Conservation (phyloP, 2,113 vertebrate genomes). For the Cephalopterus ornatus region DNA sequence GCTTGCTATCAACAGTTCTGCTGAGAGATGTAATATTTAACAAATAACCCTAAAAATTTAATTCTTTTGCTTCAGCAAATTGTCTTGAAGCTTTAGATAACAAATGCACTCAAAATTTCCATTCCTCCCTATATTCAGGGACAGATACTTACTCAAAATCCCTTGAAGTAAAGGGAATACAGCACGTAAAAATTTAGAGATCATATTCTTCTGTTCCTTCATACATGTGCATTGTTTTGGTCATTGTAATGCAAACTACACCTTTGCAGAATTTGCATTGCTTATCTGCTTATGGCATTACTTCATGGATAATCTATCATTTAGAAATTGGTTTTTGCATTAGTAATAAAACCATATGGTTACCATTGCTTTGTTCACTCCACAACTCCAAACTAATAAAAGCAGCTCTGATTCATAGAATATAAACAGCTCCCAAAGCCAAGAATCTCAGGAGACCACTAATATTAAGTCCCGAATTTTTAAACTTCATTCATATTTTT, state of each 20-base stretch:
- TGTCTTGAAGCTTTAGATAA: neutral
- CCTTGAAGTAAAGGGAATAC: neutral
- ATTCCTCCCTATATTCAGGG: neutral
- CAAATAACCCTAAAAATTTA: neutral
- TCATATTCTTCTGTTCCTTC: neutral
- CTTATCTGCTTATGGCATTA: neutral
- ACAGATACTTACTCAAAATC: neutral
- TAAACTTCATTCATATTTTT: neutral
- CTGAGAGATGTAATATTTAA: neutral
- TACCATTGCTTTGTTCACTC: neutral
- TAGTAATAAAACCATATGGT: neutral
- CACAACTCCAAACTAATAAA: neutral
- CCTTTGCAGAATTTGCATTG: neutral
- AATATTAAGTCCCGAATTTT: neutral
- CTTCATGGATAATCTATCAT: neutral
- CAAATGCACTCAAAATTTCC: neutral
- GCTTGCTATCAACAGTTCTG: neutral
- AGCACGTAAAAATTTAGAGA: neutral
- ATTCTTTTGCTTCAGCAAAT: neutral
- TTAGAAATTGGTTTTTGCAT: neutral
- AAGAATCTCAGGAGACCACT: neutral
- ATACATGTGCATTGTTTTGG: neutral
- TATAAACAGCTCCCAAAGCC: neutral
- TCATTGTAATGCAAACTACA: accelerated
- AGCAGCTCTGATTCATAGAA: neutral